Conservation (phyloP, 2,797 vertebrate species). For the Cheirogaleus major region DNA sequence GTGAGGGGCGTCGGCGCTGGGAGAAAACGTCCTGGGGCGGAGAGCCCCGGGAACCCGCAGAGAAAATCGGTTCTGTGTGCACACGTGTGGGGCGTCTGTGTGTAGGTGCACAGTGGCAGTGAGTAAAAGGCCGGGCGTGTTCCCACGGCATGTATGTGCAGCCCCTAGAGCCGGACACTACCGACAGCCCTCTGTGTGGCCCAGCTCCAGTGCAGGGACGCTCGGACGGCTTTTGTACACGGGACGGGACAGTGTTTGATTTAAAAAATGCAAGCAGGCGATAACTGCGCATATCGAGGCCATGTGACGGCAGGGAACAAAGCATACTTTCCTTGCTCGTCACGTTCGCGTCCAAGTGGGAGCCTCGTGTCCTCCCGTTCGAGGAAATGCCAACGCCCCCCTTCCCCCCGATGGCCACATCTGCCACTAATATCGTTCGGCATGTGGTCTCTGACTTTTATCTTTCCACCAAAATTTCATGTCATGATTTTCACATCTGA, state of each 20-base stretch:
- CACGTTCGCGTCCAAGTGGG: constrained; percentile 93
- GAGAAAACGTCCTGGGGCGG: constrained; percentile 50
- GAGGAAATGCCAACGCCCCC: constrained; percentile 95
- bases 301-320: constrained; percentile 93
- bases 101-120: not conserved
- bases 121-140: constrained; percentile 39
- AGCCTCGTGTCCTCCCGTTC: constrained; percentile 88
- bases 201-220: constrained; percentile 55
- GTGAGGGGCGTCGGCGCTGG: not conserved
- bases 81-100: accelerated
- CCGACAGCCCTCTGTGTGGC: constrained; percentile 71
- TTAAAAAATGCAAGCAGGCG: constrained; percentile 83
- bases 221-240: constrained; percentile 78
- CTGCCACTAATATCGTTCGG: constrained; percentile 89
- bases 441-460: constrained; percentile 86
- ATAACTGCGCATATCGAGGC: constrained; percentile 89
- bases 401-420: constrained; percentile 90
- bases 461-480: constrained; percentile 84
- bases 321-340: constrained; percentile 93
- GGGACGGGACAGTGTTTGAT: constrained; percentile 82
- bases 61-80: not conserved
- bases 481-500: constrained; percentile 85
- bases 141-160: constrained; percentile 56
- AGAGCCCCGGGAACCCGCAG: not conserved
- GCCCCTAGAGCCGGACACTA: constrained; percentile 62